Evolutionary conservation across 2,113 vertebrate species (phyloP), one percentile per base, ranked within the genome.

Genomic region (Amazona guildingii): DNA sequence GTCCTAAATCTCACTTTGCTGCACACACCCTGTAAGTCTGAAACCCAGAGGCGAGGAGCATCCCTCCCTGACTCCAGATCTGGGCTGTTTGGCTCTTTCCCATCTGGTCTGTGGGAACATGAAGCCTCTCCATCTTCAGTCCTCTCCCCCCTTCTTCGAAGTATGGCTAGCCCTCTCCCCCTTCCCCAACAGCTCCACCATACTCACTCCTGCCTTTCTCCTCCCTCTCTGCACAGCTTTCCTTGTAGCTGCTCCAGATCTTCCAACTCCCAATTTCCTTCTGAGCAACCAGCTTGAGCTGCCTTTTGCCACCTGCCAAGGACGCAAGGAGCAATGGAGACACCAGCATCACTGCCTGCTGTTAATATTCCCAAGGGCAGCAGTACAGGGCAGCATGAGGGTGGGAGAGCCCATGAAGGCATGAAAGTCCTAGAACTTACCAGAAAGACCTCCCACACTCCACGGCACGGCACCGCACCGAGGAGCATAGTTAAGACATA

Each of bases 401-500:
- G 10, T 78, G 15, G 19, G 19, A 63, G 20, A 59, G 43, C 46
- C 54, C 44, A n/a, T 2, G 17, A 74, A 76, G 54, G 27, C 44
- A n/a, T 5, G 20, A 70, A 77, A 11, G 37, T 49, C 10, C 0
- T 48, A 54, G 9, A 10, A 67, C 28, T 41, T 13, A 59, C 52
- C n/a, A 70, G 64, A 61, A 90, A 27, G 49, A 74, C 37, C 24
- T 67, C 39, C 29, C n/a, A 68, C 10, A 4, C 41, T 59, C 63
- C 35, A 17, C 2, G 8, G 16, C 37, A 52, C 1, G 29, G 35
- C 41, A 73, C 63, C 1, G 1, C 41, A 73, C 63, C 1, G 1
- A 90, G 62, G 20, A 82, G 14, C 52, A 85, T 21, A 61, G 52
- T 54, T 88, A 83, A 76, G 16, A 55, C 4, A 49, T 21, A 18